These are phyloP conservation scores for Sussaba pulchella DNA, from an alignment of 2,888 invertebrate genomes.

Conservation along the genomic window DNA sequence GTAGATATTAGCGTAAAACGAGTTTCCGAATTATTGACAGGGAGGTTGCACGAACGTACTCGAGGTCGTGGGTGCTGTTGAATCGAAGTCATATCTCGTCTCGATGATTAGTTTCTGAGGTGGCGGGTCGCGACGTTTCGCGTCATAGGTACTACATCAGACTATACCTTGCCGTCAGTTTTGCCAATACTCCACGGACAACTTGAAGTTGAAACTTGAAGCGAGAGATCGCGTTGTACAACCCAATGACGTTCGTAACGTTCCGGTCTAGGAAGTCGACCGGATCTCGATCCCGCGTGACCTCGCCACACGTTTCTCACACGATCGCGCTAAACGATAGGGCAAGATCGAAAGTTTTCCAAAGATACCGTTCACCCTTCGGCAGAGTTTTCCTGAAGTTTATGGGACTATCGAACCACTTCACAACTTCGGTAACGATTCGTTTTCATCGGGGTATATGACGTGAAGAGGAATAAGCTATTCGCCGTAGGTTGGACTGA, in stretches of 20 bases:
- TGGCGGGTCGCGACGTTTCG: constrained; percentile 14
- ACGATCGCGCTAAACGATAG: constrained; percentile 2
- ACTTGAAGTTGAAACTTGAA: constrained; percentile 55
- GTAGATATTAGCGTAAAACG: constrained; percentile 61
- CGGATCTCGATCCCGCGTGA: constrained; percentile 3
- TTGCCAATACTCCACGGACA: constrained; percentile 56
- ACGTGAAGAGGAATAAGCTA: constrained; percentile 19
- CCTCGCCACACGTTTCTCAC: neutral
- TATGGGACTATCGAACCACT: constrained; percentile 35
- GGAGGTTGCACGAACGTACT: constrained; percentile 45
- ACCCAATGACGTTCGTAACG: constrained; percentile 40
- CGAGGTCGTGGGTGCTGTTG: constrained; percentile 9
- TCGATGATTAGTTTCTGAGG: constrained; percentile 64
- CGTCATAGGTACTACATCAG: constrained; percentile 22
- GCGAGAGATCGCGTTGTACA: constrained; percentile 27
- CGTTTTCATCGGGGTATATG: neutral
- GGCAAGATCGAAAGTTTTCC: constrained; percentile 44
- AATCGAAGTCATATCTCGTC: constrained; percentile 61
- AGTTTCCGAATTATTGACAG: constrained; percentile 63
- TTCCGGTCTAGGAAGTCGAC: constrained; percentile 10
- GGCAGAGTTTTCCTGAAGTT: constrained; percentile 3
- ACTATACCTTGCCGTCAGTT: too few species aligned
- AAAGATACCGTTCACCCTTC: constrained; percentile 17
- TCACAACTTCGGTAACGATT: constrained; percentile 23
- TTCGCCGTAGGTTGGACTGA: constrained; percentile 12